Evolutionary conservation across 2,888 invertebrate genomes (phyloP), one percentile per base, ranked within the genome.

Genomic region (Phortica magna): DNA sequence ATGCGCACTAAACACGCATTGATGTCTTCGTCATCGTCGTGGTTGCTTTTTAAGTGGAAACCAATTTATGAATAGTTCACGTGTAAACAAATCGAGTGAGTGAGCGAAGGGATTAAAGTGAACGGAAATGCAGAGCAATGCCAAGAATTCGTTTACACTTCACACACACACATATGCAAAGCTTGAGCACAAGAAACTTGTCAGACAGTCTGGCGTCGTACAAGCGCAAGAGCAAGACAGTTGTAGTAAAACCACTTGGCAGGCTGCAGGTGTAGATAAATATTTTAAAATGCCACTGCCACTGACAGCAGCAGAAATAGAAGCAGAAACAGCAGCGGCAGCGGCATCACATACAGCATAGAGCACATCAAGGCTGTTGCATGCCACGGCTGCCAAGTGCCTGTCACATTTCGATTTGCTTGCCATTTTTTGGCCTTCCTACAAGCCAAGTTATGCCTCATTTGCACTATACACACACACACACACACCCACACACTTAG

Each of bases 141-240:
- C 31, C 31, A 31, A 55, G 12, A 7, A 55, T 14, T 39, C 42
- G 67, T n/a, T 19, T 59, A n/a, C 59, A 59, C 9, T 48, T 12
- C 48, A 48, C 0, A 12, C 14, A 14, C 14, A 12, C 10, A 14
- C 48, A 14, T 2, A 9, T 6, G 7, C 48, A 5, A 48, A 2
- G 67, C 42, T 67, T 14, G 67, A 42, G 41, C 42, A 59, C 31
- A 75, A 42, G 41, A 72, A 74, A 77, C 75, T 73, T 68, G 57
- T 53, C 77, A 77, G 77, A 77, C 75, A 73, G 17, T 43, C 53
- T 73, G 75, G 77, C 75, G 75, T 73, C 77, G 53, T 17, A 12
- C 55, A 55, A 31, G n/a, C 9, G 17, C 42, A 22, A 55, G 53
- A 22, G 31, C 70, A 31, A 31, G 31, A 31, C 31, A 31, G 5